Evolutionary conservation across 2,888 invertebrate genomes (phyloP).

Genomic region (Aproaerema taeniolella): DNA sequence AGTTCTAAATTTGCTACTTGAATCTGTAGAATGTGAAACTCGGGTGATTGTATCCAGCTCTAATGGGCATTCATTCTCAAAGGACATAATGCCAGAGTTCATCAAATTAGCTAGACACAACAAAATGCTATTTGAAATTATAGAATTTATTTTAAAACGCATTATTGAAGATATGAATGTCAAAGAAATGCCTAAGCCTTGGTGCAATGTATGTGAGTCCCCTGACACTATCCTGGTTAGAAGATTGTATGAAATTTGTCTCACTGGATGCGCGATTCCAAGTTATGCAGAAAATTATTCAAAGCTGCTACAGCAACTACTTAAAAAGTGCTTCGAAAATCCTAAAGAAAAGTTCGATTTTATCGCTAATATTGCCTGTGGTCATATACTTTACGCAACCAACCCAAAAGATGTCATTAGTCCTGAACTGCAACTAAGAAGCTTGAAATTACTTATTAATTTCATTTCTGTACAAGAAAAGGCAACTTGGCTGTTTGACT

Average conservation of each 20-base stretch:
- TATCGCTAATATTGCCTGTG: slow-evolving; percentile 75
- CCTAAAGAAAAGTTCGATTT: slow-evolving; percentile 72
- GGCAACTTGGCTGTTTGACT: slow-evolving; percentile 52
- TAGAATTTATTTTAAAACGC: slow-evolving; percentile 70
- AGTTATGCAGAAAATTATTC: slow-evolving; percentile 53
- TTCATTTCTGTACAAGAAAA: slow-evolving; percentile 41
- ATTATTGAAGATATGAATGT: slow-evolving; percentile 68
- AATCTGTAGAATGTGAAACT: slow-evolving; percentile 54
- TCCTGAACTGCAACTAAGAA: slow-evolving; percentile 69
- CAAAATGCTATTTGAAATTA: slow-evolving; percentile 74
- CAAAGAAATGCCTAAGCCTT: slow-evolving; percentile 47
- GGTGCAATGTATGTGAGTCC: slow-evolving; percentile 61
- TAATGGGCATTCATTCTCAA: slow-evolving; percentile 40
- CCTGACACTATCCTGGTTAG: slow-evolving; percentile 53
- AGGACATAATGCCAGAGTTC: slow-evolving; percentile 44
- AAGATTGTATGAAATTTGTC: slow-evolving; percentile 62
- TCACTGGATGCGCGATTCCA: slow-evolving; percentile 63
- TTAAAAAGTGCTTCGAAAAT: slow-evolving; percentile 59
- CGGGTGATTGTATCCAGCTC: slow-evolving; percentile 47
- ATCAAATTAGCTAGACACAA: slow-evolving; percentile 51
- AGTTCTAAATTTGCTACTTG: slow-evolving; percentile 58
- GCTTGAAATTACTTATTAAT: slow-evolving; percentile 58
- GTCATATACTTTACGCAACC: slow-evolving; percentile 57
- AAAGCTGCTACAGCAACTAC: slow-evolving; percentile 55
- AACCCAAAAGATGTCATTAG: slow-evolving; percentile 62